Percentiles rank a stretch among this genome's conserved stretches.
phyloP scores from a whole-genome alignment of 2,888 invertebrate species.

The Gasteruption jaculator region DNA sequence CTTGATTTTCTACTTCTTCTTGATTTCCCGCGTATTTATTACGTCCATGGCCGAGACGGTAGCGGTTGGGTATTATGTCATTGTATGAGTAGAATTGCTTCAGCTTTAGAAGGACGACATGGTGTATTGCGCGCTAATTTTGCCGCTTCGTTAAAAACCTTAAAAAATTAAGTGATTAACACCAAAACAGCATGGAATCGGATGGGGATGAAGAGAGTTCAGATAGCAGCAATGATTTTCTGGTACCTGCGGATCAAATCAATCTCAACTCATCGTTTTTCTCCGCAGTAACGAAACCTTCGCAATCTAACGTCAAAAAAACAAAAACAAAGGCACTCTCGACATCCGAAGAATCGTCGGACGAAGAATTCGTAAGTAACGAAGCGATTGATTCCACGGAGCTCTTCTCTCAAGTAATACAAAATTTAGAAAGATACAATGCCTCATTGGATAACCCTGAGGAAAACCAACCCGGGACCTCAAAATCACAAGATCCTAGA shows the following conservation, averaged over 20 bases:
- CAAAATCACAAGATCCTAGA: neutral
- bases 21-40: too few species aligned
- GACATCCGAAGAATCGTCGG: slow-evolving; percentile 34
- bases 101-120: too few species aligned
- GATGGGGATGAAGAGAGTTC: slow-evolving; percentile 42
- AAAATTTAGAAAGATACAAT: slow-evolving; percentile 34
- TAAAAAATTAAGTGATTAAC: too few species aligned
- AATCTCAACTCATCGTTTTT: slow-evolving; percentile 59
- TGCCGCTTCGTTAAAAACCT: too few species aligned
- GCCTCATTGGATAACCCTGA: too few species aligned
- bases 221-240: slow-evolving; percentile 56
- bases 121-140: too few species aligned
- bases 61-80: too few species aligned
- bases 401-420: slow-evolving; percentile 39
- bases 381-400: slow-evolving; percentile 31
- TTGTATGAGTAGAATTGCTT: too few species aligned
- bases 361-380: slow-evolving; percentile 61
- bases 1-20: too few species aligned
- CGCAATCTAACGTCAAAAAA: slow-evolving; percentile 34
- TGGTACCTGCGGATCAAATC: slow-evolving; percentile 55
- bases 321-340: slow-evolving; percentile 35
- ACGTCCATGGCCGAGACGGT: too few species aligned
- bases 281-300: too few species aligned
- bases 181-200: too few species aligned
- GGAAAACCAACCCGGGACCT: slow-evolving; percentile 6